Percentiles rank a stretch among this genome's conserved stretches.
Evolutionary conservation across 2,797 vertebrate species (phyloP).

Genomic region (Anomalospiza imberbis): DNA sequence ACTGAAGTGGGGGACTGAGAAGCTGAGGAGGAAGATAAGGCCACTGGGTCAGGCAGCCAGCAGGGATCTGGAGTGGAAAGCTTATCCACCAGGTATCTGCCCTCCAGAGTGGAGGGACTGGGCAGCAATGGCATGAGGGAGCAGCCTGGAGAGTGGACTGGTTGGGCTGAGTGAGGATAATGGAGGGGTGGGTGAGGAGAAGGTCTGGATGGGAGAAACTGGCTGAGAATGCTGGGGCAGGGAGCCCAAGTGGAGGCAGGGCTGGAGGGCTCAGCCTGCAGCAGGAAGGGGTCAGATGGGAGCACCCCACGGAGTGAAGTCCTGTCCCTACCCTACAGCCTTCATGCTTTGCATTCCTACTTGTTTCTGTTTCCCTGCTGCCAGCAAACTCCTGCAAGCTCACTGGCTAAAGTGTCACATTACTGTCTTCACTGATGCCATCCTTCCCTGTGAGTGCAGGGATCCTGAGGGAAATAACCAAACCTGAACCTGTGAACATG

Average conservation of each 20-base stretch:
- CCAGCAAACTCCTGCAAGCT: neutral
- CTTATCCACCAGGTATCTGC: neutral
- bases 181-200: neutral
- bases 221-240: neutral
- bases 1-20: neutral
- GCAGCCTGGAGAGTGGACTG: neutral
- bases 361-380: neutral
- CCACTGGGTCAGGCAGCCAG: neutral
- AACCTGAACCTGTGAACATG: neutral
- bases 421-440: neutral
- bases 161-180: neutral
- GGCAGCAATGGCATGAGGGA: neutral
- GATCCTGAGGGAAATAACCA: neutral
- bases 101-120: neutral
- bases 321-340: neutral
- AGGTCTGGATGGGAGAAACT: neutral
- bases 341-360: neutral
- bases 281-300: neutral
- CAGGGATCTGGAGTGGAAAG: neutral
- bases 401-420: neutral
- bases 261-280: neutral
- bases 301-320: neutral
- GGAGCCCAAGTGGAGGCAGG: neutral
- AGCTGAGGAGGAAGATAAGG: neutral
- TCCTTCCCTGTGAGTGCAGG: neutral